These are phyloP conservation scores for Agonopterix alstromeriana DNA, from an alignment of 2,888 invertebrate genomes.

Conservation along the genomic window DNA sequence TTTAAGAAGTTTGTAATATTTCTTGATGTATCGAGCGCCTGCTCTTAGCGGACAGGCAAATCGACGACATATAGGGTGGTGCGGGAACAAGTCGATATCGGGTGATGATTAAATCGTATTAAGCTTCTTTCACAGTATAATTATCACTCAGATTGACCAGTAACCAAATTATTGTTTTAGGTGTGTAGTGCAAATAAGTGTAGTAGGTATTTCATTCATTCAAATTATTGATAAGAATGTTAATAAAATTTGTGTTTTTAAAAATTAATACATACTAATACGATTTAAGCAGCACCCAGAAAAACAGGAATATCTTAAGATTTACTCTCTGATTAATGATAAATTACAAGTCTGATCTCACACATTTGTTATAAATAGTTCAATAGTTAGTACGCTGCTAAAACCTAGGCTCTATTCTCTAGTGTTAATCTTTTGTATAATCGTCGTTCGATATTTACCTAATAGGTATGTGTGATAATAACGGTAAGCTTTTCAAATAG, in stretches of 20 bases:
- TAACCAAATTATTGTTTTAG: too few species aligned
- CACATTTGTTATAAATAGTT: constrained; percentile 29
- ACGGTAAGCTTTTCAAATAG: constrained; percentile 72
- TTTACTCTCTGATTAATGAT: constrained; percentile 24
- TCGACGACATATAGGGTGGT: constrained; percentile 14
- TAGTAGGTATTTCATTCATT: too few species aligned
- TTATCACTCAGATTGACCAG: too few species aligned
- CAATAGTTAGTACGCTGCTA: constrained; percentile 23
- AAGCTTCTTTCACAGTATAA: too few species aligned
- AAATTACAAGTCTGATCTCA: constrained; percentile 39
- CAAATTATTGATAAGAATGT: too few species aligned
- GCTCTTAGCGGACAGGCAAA: constrained; percentile 14
- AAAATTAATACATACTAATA: too few species aligned
- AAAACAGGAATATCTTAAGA: constrained; percentile 17
- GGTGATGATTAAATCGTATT: too few species aligned
- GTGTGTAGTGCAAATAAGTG: too few species aligned
- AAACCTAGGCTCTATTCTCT: constrained; percentile 34
- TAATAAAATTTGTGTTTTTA: too few species aligned
- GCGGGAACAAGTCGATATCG: constrained; percentile 32
- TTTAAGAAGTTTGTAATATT: too few species aligned
- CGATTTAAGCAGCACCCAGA: not conserved
- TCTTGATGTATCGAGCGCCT: constrained; percentile 18
- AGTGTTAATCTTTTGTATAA: constrained; percentile 59
- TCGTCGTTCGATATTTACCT: constrained; percentile 60
- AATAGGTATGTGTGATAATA: constrained; percentile 73